Percentiles rank a stretch among this genome's conserved stretches.
These are phyloP conservation scores for Harpegnathos saltator DNA, from an alignment of 1,140 invertebrate genomes.

Conservation along the genomic window DNA sequence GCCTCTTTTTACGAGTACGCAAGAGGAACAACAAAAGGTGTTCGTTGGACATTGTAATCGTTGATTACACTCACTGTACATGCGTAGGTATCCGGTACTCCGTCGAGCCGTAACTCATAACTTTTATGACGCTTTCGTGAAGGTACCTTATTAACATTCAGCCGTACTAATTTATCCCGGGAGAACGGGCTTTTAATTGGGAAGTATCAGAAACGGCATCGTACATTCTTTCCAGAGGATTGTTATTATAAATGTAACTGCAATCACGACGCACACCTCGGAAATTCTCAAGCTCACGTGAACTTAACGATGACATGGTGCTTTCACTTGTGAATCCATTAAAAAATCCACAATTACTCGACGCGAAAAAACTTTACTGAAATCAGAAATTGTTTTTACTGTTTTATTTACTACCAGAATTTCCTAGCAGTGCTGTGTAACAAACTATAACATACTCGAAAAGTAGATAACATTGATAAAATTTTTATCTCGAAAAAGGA, in stretches of 20 bases:
- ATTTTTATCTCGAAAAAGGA: too few species aligned
- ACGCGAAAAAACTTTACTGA: too few species aligned
- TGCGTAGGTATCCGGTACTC: conserved; percentile 47
- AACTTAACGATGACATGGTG: not conserved
- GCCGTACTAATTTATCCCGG: conserved; percentile 68
- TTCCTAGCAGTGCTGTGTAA: too few species aligned
- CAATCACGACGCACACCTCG: not conserved
- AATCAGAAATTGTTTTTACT: too few species aligned
- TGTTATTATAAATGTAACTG: conserved; percentile 5
- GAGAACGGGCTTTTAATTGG: conserved; percentile 68
- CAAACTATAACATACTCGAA: too few species aligned
- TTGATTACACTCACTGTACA: conserved; percentile 51
- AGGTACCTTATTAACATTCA: conserved; percentile 71
- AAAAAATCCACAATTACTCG: too few species aligned
- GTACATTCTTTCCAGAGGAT: conserved; percentile 11
- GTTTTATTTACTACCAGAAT: too few species aligned
- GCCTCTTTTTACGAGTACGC: conserved; percentile 28
- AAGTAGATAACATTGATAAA: too few species aligned
- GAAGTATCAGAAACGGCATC: conserved; percentile 47
- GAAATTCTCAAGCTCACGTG: too few species aligned
- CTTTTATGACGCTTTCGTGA: conserved; percentile 72
- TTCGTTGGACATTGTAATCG: conserved; percentile 55
- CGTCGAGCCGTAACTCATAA: conserved; percentile 69
- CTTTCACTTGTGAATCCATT: not conserved
- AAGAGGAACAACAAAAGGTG: conserved; percentile 49